Conservation (phyloP, 2,888 invertebrate species). For the Colostygia pectinataria region DNA sequence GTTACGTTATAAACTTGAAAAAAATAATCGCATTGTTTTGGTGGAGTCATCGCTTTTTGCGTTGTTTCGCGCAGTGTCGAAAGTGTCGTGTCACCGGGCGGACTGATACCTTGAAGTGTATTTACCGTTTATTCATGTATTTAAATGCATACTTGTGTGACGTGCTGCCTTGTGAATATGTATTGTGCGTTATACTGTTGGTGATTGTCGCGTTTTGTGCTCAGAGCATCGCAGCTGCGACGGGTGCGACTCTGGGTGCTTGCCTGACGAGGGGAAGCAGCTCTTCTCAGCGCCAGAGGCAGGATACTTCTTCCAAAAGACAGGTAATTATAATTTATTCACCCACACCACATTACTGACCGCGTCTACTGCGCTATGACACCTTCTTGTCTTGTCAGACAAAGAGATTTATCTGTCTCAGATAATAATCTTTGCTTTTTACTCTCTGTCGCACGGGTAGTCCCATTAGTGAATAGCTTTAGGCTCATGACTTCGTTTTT, state of each 20-base stretch:
- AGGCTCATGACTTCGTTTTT: too few relatives aligned
- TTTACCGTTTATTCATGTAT: conserved; percentile 15
- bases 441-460: too few relatives aligned
- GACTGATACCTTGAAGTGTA: conserved; percentile 27
- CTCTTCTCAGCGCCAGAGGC: conserved; percentile 83
- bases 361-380: neutral
- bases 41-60: conserved; percentile 36
- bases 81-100: conserved; percentile 43
- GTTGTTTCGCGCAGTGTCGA: conserved; percentile 38
- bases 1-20: conserved; percentile 17
- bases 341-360: neutral
- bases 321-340: conserved; percentile 52
- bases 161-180: conserved; percentile 25
- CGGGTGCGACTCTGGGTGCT: conserved; percentile 82
- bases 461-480: too few relatives aligned
- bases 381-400: too few relatives aligned
- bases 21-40: conserved; percentile 32
- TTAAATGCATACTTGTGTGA: conserved; percentile 28
- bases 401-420: too few relatives aligned
- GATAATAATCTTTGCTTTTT: too few relatives aligned
- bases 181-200: conserved; percentile 25
- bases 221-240: conserved; percentile 80
- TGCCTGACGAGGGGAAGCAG: conserved; percentile 81
- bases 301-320: conserved; percentile 75
- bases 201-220: conserved; percentile 36